phyloP scores from a whole-genome alignment of 2,113 vertebrate species.

The Elanoides forficatus region DNA sequence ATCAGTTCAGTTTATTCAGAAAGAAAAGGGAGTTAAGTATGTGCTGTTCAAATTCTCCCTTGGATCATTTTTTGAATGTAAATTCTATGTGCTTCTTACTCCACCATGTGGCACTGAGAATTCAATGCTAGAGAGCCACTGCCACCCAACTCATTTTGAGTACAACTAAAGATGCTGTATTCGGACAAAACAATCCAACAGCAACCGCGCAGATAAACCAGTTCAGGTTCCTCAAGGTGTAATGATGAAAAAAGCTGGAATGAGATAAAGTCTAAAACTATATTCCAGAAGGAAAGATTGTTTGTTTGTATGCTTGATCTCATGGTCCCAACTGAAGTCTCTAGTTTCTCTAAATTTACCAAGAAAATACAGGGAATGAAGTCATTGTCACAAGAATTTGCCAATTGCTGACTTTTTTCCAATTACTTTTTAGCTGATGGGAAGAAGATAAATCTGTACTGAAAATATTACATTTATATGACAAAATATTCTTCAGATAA shows the following conservation, averaged over 20 bases:
- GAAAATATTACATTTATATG: not conserved
- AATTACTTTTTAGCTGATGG: not conserved
- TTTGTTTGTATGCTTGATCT: not conserved
- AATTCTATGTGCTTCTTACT: slow-evolving; percentile 62
- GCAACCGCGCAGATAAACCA: not conserved
- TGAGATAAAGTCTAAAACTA: not conserved
- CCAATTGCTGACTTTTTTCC: not conserved
- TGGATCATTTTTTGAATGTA: not conserved
- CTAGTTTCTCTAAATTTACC: not conserved
- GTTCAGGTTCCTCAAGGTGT: not conserved
- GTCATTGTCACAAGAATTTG: not conserved
- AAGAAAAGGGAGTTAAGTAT: not conserved
- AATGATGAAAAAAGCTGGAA: not conserved
- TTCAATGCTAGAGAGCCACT: slow-evolving; percentile 30
- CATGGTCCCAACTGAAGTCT: not conserved
- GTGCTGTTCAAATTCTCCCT: not conserved
- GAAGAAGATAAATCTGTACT: not conserved
- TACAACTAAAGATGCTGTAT: not conserved
- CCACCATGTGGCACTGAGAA: slow-evolving; percentile 72
- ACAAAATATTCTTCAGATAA: not conserved
- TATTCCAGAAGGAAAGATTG: not conserved
- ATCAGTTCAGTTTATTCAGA: not conserved
- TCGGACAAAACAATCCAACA: not conserved
- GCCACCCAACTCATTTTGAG: not conserved
- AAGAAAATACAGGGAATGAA: not conserved